A percentile compares a stretch with the other conserved stretches of the same genome.
These are phyloP conservation scores for Leucoraja ocellata DNA, from an alignment of 2,797 vertebrate species.

Conservation along the genomic window DNA sequence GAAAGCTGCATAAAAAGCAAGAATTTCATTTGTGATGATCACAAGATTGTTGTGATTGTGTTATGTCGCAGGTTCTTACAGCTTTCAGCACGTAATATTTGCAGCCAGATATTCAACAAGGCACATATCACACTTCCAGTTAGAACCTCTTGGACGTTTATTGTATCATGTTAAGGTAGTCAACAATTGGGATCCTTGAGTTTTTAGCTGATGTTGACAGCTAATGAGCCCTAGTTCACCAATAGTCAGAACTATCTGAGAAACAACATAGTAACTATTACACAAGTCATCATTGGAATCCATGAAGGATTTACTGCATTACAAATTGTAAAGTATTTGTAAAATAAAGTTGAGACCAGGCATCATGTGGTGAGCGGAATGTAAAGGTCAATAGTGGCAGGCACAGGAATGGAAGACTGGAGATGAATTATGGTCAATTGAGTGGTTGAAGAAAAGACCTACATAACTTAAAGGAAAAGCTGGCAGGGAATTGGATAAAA, in stretches of 20 bases:
- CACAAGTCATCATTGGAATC: not conserved
- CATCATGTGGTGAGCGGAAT: not conserved
- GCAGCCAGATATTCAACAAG: too few species aligned
- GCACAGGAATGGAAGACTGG: not conserved
- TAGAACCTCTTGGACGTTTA: not conserved
- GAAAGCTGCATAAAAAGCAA: too few species aligned
- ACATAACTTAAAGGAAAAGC: not conserved
- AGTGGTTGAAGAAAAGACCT: too few species aligned
- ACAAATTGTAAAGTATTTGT: not conserved
- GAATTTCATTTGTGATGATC: too few species aligned
- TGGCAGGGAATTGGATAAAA: not conserved
- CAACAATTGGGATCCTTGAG: not conserved
- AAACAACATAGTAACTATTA: not conserved
- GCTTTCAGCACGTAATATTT: too few species aligned
- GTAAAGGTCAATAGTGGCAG: not conserved
- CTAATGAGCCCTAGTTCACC: not conserved
- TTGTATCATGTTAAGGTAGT: not conserved
- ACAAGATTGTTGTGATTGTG: too few species aligned
- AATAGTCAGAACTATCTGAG: not conserved
- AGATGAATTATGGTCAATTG: not conserved
- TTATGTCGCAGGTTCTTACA: too few species aligned
- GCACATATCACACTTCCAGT: not conserved
- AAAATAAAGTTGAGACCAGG: not conserved
- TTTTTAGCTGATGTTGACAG: not conserved
- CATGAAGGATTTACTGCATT: not conserved